phyloP scores from a whole-genome alignment of 2,888 invertebrate species.

The Drosophila robusta region DNA sequence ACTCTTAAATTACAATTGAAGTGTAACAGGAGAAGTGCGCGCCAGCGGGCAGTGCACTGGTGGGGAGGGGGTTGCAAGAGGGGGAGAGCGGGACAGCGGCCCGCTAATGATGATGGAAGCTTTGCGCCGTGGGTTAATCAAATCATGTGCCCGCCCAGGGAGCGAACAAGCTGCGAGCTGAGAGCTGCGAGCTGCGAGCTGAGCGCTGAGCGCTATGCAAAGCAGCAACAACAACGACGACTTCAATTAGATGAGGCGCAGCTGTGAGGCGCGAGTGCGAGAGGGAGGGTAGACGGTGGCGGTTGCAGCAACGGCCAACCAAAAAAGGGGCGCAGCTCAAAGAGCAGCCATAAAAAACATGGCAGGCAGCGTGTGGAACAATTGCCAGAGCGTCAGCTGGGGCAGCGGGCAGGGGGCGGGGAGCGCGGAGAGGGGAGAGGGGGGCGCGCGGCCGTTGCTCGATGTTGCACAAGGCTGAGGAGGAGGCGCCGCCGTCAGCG shows the following conservation, averaged over 20 bases:
- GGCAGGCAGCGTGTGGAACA: conserved; percentile 59
- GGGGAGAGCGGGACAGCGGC: conserved; percentile 8
- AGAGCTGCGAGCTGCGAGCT: conserved; percentile 19
- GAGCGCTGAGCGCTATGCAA: conserved; percentile 68
- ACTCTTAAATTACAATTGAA: conserved; percentile 70
- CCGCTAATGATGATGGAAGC: conserved; percentile 78
- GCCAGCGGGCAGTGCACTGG: conserved; percentile 23
- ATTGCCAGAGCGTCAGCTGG: conserved; percentile 19
- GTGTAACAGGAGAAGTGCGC: conserved; percentile 67
- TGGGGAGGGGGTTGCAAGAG: conserved; percentile 12
- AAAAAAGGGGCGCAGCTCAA: conserved; percentile 72
- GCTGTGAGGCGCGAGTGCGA: conserved; percentile 25
- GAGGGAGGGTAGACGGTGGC: conserved; percentile 51
- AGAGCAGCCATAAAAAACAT: conserved; percentile 58
- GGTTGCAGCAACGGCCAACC: conserved; percentile 63
- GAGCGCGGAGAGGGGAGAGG: too few relatives aligned
- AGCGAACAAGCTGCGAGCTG: conserved; percentile 13
- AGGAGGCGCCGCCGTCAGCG: conserved; percentile 39
- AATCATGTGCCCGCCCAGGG: conserved; percentile 54
- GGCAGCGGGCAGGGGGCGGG: background rate
- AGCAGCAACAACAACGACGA: conserved; percentile 52
- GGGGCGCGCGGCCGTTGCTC: conserved; percentile 6
- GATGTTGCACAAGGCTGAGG: conserved; percentile 20
- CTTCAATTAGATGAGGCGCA: conserved; percentile 69
- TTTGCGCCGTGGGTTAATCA: conserved; percentile 69